Conservation (phyloP, 1,140 invertebrate genomes). For the Pteromalus puparum region DNA sequence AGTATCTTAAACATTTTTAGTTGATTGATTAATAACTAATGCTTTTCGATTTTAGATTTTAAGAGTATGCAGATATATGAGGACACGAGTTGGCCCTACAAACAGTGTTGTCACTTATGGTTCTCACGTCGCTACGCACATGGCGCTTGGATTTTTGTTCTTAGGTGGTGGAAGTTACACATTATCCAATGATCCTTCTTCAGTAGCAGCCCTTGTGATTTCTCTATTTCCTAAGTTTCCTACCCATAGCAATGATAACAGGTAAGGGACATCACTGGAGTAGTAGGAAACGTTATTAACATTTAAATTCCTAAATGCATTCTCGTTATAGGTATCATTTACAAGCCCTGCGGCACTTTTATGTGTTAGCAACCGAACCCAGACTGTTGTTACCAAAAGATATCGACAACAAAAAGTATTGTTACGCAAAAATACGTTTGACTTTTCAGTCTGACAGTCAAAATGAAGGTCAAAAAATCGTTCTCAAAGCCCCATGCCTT, state of each 20-base stretch:
- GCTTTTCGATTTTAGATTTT: constrained; percentile 71
- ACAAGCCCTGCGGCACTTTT: constrained; percentile 96
- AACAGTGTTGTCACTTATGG: constrained; percentile 89
- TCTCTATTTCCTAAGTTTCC: constrained; percentile 98
- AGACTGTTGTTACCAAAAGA: constrained; percentile 91
- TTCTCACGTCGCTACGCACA: constrained; percentile 94
- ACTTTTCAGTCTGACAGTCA: constrained; percentile 73
- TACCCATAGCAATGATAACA: constrained; percentile 96
- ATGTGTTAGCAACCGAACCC: constrained; percentile 94
- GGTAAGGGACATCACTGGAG: constrained; percentile 73
- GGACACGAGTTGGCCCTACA: constrained; percentile 82
- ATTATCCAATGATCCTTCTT: constrained; percentile 87
- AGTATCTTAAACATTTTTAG: neutral
- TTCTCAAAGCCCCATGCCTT: constrained; percentile 87
- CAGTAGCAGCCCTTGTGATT: constrained; percentile 91
- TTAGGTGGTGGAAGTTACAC: constrained; percentile 94
- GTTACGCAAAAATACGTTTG: constrained; percentile 87
- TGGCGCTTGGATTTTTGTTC: constrained; percentile 94
- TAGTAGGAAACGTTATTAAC: neutral
- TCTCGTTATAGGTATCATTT: constrained; percentile 86
- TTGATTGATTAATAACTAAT: constrained; percentile 1
- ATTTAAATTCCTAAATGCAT: neutral
- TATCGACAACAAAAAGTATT: constrained; percentile 85
- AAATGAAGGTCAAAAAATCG: constrained; percentile 76
- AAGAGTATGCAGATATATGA: constrained; percentile 88